phyloP scores from a whole-genome alignment of 2,888 invertebrate species.

The Cheilosia variabilis region DNA sequence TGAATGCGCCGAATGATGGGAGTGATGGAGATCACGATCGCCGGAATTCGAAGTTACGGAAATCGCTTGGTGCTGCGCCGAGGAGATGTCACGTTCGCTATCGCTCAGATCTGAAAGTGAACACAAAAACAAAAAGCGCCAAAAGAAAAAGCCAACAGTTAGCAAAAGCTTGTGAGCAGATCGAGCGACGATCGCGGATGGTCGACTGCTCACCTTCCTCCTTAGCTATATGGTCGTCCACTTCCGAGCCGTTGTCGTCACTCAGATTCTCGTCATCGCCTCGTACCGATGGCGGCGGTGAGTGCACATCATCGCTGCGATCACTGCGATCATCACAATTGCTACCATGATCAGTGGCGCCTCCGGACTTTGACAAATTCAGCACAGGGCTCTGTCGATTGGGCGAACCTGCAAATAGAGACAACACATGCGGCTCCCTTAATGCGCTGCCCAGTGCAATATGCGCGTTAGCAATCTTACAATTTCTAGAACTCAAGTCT shows the following conservation, averaged over 20 bases:
- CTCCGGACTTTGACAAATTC: slow-evolving; percentile 95
- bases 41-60: slow-evolving; percentile 73
- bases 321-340: slow-evolving; percentile 87
- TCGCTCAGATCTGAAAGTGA: slow-evolving; percentile 80
- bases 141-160: slow-evolving; percentile 26
- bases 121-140: slow-evolving; percentile 8
- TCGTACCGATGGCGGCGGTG: slow-evolving; percentile 86
- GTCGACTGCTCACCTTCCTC: slow-evolving; percentile 85
- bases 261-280: slow-evolving; percentile 90
- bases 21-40: slow-evolving; percentile 74
- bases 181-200: not conserved
- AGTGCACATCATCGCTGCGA: slow-evolving; percentile 86
- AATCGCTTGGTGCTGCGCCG: slow-evolving; percentile 80
- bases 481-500: slow-evolving; percentile 94
- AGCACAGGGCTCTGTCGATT: slow-evolving; percentile 96
- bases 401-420: slow-evolving; percentile 86
- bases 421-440: slow-evolving; percentile 8
- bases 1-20: slow-evolving; percentile 73
- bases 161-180: not conserved
- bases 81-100: slow-evolving; percentile 82
- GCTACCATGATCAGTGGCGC: slow-evolving; percentile 87
- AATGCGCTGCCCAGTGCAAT: not conserved
- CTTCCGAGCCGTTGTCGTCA: slow-evolving; percentile 94
- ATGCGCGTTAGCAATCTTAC: slow-evolving; percentile 84
- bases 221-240: slow-evolving; percentile 92